phyloP scores from a whole-genome alignment of 2,113 vertebrate genomes.

The Aegithalos caudatus region DNA sequence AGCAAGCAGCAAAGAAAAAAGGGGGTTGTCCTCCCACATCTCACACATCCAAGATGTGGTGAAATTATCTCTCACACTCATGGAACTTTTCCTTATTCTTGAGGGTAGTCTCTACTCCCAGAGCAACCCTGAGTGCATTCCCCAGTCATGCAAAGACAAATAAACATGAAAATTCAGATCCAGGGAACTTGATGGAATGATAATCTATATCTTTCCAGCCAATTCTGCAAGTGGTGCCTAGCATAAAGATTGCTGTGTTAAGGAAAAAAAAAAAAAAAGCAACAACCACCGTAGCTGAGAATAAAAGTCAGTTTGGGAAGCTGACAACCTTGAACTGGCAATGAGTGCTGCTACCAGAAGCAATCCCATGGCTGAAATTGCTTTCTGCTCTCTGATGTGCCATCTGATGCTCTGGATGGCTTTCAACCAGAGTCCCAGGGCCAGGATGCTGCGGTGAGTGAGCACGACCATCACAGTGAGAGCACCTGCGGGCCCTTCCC shows the following conservation, averaged over 20 bases:
- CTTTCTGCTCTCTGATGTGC: neutral
- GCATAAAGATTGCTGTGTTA: neutral
- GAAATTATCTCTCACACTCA: neutral
- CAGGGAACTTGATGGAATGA: neutral
- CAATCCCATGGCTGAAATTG: neutral
- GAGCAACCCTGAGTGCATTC: neutral
- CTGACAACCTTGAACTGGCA: neutral
- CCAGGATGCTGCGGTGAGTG: rapidly evolving
- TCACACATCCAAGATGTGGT: neutral
- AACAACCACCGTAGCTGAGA: neutral
- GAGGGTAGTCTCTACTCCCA: neutral
- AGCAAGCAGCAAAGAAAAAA: neutral
- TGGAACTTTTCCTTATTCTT: neutral
- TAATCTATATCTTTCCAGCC: neutral
- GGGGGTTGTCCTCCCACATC: neutral
- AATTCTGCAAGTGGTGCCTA: neutral
- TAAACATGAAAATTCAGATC: neutral
- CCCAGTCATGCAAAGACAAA: neutral
- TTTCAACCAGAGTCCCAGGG: neutral
- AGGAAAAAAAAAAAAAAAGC: neutral
- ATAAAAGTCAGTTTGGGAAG: neutral
- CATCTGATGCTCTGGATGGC: neutral
- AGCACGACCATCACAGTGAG: rapidly evolving
- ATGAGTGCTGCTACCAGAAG: neutral
- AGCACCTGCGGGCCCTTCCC: neutral